A percentile compares a stretch with the other conserved stretches of the same genome.
phyloP scores from a whole-genome alignment of 2,888 invertebrate species.

The Coelinius sp. region DNA sequence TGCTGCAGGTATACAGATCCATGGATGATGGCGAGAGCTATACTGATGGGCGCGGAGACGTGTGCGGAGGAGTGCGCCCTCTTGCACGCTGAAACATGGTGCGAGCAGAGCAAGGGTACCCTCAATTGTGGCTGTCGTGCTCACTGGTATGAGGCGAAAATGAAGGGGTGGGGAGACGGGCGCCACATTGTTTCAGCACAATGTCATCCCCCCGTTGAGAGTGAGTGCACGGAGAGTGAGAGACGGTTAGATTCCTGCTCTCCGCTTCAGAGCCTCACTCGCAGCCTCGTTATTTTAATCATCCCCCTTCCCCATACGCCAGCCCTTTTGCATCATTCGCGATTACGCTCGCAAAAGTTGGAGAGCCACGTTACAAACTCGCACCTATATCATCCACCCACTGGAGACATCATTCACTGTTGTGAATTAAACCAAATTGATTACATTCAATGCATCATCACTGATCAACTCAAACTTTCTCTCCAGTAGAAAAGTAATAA shows the following conservation, averaged over 20 bases:
- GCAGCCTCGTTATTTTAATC: constrained; percentile 68
- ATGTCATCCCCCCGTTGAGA: constrained; percentile 54
- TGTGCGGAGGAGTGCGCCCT: constrained; percentile 14
- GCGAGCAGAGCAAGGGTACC: constrained; percentile 38
- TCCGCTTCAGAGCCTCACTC: constrained; percentile 32
- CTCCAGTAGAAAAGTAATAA: too few species aligned
- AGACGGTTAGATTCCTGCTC: constrained; percentile 7
- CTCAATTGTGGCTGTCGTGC: constrained; percentile 66
- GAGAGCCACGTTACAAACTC: too few species aligned
- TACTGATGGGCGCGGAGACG: constrained; percentile 18
- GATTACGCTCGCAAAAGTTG: constrained; percentile 40
- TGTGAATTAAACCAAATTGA: too few species aligned
- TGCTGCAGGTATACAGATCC: background rate
- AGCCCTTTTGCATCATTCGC: constrained; percentile 53
- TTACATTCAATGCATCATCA: too few species aligned
- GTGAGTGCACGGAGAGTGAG: background rate
- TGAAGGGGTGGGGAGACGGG: constrained; percentile 53
- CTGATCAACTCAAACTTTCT: too few species aligned
- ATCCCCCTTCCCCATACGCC: constrained; percentile 53
- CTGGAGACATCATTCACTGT: too few species aligned
- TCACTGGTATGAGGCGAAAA: constrained; percentile 51
- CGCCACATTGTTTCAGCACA: constrained; percentile 67
- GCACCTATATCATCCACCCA: too few species aligned
- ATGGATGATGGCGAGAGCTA: background rate
- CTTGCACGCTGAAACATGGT: constrained; percentile 41